Evolutionary conservation across 2,888 invertebrate species (phyloP), one percentile per base, ranked within the genome.

Genomic region (Subacronicta megacephala): DNA sequence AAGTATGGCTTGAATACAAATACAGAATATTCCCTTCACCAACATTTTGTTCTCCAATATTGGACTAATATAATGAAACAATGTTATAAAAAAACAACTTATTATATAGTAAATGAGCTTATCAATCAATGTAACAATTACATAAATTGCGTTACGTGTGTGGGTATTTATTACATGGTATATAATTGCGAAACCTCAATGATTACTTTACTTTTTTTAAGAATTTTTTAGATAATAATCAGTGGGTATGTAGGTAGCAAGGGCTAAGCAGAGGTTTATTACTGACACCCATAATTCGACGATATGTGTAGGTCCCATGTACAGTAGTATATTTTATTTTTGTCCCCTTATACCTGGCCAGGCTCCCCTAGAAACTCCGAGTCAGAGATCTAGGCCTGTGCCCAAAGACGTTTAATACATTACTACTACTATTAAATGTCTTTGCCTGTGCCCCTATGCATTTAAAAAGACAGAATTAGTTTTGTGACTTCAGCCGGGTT

Each of bases 31-130:
- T 35, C 42, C 52, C 31, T 59, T 72, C 18, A 64, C 37, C 51
- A 54, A 49, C 75, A 75, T 75, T 49, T 31, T 59, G 33, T 12
- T 33, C 44, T 36, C 7, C 2, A 35, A 0, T 1, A 18, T 0
- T 10, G 35, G 9, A 49, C 23, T 35, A 41, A 18, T 37, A 38
- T 35, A 41, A 18, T 37, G 35, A 49, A 49, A 65, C 49, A 42
- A 65, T 71, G 60, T 49, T 52, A 43, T 13, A 44, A 42, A 40
- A 33, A 18, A 10, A 12, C 7, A 17, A 17, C 29, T 18, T 40
- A 49, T 61, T 76, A 45, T 74, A 77, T 74, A 74, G 38, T n/a
- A 46, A 45, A 33, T 10, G 7, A 15, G 15, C 56, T 73, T 74
- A 74, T 73, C 77, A 50, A 44, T 16, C 38, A 37, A 10, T 71